Conservation (phyloP, 2,113 vertebrate species). For the Pteruthius melanotis region DNA sequence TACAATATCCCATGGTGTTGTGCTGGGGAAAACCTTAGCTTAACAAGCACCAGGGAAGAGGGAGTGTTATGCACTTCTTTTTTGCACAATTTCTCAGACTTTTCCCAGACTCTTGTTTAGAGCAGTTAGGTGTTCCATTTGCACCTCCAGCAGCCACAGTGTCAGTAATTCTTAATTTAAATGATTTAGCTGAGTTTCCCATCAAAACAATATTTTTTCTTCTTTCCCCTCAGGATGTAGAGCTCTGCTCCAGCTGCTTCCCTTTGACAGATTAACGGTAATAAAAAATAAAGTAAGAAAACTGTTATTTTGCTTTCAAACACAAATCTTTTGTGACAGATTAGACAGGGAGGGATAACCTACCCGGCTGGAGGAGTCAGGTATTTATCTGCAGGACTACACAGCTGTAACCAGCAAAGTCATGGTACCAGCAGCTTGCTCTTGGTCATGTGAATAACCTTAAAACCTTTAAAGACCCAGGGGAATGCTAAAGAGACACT, state of each 20-base stretch:
- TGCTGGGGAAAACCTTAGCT: neutral
- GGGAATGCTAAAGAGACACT: neutral
- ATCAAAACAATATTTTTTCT: slow-evolving; percentile 23
- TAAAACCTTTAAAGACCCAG: slow-evolving; percentile 20
- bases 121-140: slow-evolving; percentile 27
- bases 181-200: slow-evolving; percentile 43
- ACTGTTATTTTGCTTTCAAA: slow-evolving; percentile 24
- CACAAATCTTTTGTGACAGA: slow-evolving; percentile 60
- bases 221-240: slow-evolving; percentile 20
- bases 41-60: neutral
- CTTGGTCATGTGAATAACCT: slow-evolving; percentile 10
- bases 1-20: neutral
- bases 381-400: slow-evolving; percentile 49
- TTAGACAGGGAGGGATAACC: slow-evolving; percentile 28
- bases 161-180: slow-evolving; percentile 61
- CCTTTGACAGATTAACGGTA: slow-evolving; percentile 48
- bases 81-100: neutral
- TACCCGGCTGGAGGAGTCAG: neutral
- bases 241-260: slow-evolving; percentile 49
- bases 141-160: neutral
- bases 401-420: neutral
- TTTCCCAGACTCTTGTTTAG: neutral
- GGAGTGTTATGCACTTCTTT: neutral
- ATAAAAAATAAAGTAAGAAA: slow-evolving; percentile 50
- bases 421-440: neutral